A percentile compares a stretch with the other conserved stretches of the same genome.
Evolutionary conservation across 2,888 invertebrate species (phyloP).

Genomic region (Idaea biselata): DNA sequence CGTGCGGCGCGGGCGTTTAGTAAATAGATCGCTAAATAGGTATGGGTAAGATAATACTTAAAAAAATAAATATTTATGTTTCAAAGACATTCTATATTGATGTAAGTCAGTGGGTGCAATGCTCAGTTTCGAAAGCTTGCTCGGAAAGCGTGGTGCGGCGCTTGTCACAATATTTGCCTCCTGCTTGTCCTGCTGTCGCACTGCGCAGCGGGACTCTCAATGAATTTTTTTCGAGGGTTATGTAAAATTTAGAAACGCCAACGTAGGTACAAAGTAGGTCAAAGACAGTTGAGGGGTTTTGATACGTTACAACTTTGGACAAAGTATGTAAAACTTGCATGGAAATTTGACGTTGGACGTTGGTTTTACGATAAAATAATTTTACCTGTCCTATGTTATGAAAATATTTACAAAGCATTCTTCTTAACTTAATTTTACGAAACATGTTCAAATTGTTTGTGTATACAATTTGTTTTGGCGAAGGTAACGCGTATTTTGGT

Average conservation of each 20-base stretch:
- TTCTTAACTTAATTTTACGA: too few species aligned
- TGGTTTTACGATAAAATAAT: neutral
- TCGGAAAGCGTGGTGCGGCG: slow-evolving; percentile 24
- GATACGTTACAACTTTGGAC: slow-evolving; percentile 14
- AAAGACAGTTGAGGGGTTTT: slow-evolving; percentile 27
- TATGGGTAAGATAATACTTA: too few species aligned
- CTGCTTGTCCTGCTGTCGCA: slow-evolving; percentile 49
- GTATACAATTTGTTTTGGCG: too few species aligned
- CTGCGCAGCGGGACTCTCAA: slow-evolving; percentile 42
- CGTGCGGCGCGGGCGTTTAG: too few species aligned
- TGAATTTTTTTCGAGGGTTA: slow-evolving; percentile 46
- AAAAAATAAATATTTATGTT: too few species aligned
- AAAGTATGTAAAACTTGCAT: slow-evolving; percentile 7
- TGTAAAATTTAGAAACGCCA: slow-evolving; percentile 33
- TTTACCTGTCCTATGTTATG: neutral
- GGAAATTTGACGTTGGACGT: neutral
- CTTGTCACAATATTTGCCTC: slow-evolving; percentile 46
- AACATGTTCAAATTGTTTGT: neutral
- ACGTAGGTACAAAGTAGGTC: slow-evolving; percentile 31
- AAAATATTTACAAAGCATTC: neutral
- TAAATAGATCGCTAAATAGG: too few species aligned
- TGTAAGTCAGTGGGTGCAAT: slow-evolving; percentile 15
- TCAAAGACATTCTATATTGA: slow-evolving; percentile 7
- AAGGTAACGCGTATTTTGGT: too few species aligned
- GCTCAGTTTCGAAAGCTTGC: slow-evolving; percentile 33